Base-by-base conservation (phyloP, 2,888 invertebrate species). In the Drosophila barbarae region DNA sequence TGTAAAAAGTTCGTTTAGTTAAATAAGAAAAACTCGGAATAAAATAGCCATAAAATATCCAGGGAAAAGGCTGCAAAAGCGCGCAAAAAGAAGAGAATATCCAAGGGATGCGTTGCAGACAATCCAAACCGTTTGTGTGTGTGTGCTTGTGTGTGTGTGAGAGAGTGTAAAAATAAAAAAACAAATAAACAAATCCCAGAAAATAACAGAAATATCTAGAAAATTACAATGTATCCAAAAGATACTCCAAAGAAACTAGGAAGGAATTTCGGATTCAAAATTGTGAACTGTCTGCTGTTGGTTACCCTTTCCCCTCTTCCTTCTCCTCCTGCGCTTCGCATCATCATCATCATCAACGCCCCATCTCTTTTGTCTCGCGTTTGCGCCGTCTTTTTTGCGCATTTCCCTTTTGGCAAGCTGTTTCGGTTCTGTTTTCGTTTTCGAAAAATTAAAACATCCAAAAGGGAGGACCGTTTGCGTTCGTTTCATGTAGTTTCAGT, bases 341-440 rank as follows among this genome's bases (percentile, higher is more conserved):
- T 35, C 54, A 39, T 46, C 44, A 44, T 46, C 46, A 42, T 42
- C 41, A 46, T 34, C 41, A 39, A 26, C 68, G 44, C 67, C 63
- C 53, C 55, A 44, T 72, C 64, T 74, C 50, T 51, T 76, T 71
- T 74, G 78, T 77, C 61, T 73, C 76, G 84, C 84, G 85, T 77
- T 80, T 80, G 79, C 85, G 85, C 85, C 70, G 81, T 84, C 72
- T 85, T 74, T 83, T 83, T 85, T 85, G 85, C 85, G 81, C 78
- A 81, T 85, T 73, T 55, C 67, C 46, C 58, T 71, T 71, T 71
- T 71, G 34, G 58, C 47, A 18, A 26, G 41, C 52, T 61, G 49
- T 53, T 70, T 71, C 55, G 67, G 51, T 71, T 80, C 77, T 84
- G 79, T 84, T 78, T 81, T 70, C 73, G 73, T 84, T 81, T 53